Evolutionary conservation across 2,113 vertebrate species (phyloP).

Genomic region (Plecotus auritus): DNA sequence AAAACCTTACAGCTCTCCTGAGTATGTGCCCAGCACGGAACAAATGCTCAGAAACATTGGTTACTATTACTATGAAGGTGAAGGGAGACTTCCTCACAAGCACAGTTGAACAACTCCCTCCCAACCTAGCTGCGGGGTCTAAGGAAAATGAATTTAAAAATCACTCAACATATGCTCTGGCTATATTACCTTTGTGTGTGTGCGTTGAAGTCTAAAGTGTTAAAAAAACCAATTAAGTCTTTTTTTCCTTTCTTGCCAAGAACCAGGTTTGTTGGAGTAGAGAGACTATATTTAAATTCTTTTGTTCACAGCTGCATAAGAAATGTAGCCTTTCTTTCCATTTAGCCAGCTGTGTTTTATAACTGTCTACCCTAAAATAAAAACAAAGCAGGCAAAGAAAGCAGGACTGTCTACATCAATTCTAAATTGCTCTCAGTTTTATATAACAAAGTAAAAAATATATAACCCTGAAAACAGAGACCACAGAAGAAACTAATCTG

Average conservation of each 20-base stretch:
- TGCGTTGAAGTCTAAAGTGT: not conserved
- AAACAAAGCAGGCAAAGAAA: slow-evolving; percentile 25
- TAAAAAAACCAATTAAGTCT: slow-evolving; percentile 2
- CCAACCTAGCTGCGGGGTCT: not conserved
- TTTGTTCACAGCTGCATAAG: slow-evolving; percentile 41
- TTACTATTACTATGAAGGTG: not conserved
- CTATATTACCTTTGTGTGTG: not conserved
- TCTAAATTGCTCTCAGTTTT: slow-evolving; percentile 6
- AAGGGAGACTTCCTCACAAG: not conserved
- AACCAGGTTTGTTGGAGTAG: not conserved
- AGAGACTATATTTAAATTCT: slow-evolving; percentile 35
- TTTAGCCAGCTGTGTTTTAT: slow-evolving; percentile 57
- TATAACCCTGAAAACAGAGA: not conserved
- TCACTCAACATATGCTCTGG: not conserved
- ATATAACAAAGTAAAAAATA: slow-evolving; percentile 2
- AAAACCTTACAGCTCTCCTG: not conserved
- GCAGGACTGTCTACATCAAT: not conserved
- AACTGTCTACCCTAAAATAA: slow-evolving; percentile 51
- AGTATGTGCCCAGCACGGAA: not conserved
- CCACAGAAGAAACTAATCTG: not conserved
- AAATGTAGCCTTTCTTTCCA: slow-evolving; percentile 9
- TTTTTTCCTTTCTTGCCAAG: slow-evolving; percentile 5
- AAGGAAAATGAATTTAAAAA: slow-evolving; percentile 28
- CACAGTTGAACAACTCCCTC: not conserved
- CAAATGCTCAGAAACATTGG: not conserved